Evolutionary conservation across 2,113 vertebrate genomes (phyloP).

Genomic region (Tachycineta bicolor): DNA sequence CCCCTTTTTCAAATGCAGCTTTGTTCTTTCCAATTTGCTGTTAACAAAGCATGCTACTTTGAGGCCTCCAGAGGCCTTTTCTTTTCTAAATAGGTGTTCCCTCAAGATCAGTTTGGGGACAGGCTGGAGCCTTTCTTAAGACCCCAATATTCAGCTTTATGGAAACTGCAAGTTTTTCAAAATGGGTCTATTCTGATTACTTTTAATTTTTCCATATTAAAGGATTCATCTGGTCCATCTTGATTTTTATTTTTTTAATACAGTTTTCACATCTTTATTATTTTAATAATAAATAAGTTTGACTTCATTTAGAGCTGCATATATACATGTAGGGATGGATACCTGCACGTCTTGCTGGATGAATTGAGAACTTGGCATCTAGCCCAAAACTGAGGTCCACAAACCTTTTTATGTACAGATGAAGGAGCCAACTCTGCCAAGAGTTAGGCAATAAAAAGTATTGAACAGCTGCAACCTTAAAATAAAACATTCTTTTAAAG

Average conservation of each 20-base stretch:
- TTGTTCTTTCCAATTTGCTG: not conserved
- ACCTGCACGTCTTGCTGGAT: not conserved
- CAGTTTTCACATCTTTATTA: not conserved
- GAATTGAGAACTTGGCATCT: not conserved
- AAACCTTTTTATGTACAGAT: not conserved
- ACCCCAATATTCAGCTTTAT: not conserved
- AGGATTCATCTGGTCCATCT: not conserved
- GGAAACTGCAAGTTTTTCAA: not conserved
- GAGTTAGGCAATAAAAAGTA: not conserved
- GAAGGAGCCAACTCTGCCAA: not conserved
- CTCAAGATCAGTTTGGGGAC: not conserved
- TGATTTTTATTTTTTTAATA: not conserved
- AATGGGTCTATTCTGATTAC: not conserved
- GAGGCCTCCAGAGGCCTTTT: not conserved
- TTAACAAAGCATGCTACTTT: not conserved
- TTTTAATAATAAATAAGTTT: not conserved
- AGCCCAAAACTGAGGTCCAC: not conserved
- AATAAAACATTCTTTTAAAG: not conserved
- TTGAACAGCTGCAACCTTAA: not conserved
- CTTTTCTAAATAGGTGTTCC: not conserved
- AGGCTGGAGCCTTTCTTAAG: not conserved
- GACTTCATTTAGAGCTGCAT: not conserved
- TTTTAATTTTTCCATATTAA: not conserved
- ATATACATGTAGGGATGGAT: not conserved
- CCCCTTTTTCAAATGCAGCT: not conserved